Evolutionary conservation across 2,888 invertebrate species (phyloP).

Genomic region (Erynnis tages): DNA sequence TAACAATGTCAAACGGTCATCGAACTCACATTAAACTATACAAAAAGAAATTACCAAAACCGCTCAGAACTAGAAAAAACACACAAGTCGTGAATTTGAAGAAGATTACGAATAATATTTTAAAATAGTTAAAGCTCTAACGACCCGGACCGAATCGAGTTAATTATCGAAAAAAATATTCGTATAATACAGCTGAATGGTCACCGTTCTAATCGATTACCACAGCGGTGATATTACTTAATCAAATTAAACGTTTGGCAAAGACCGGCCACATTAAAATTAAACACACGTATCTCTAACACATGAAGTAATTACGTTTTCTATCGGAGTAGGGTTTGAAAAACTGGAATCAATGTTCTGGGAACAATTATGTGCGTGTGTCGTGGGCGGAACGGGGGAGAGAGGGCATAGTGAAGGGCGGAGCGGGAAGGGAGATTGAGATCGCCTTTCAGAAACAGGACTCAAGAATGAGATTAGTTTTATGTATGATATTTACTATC

Average conservation of each 20-base stretch:
- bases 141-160: constrained; percentile 38
- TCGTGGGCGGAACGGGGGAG: constrained; percentile 54
- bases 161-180: constrained; percentile 35
- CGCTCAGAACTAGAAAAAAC: constrained; percentile 1
- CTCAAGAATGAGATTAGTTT: no score
- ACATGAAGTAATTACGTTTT: constrained; percentile 60
- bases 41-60: constrained; percentile 6
- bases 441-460: no score
- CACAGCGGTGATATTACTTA: constrained; percentile 31
- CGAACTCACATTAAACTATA: neutral
- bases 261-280: constrained; percentile 33
- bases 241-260: constrained; percentile 36
- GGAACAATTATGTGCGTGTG: constrained; percentile 64
- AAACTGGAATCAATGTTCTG: constrained; percentile 62
- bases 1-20: constrained; percentile 13
- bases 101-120: constrained; percentile 21
- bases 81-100: neutral
- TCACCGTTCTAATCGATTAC: constrained; percentile 41
- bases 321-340: constrained; percentile 53
- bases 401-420: constrained; percentile 10
- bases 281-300: constrained; percentile 46
- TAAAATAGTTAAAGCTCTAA: constrained; percentile 37
- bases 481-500: no score
- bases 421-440: neutral
- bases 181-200: constrained; percentile 39